Conservation (phyloP, 2,797 vertebrate genomes). For the Gadopsis marmoratus region DNA sequence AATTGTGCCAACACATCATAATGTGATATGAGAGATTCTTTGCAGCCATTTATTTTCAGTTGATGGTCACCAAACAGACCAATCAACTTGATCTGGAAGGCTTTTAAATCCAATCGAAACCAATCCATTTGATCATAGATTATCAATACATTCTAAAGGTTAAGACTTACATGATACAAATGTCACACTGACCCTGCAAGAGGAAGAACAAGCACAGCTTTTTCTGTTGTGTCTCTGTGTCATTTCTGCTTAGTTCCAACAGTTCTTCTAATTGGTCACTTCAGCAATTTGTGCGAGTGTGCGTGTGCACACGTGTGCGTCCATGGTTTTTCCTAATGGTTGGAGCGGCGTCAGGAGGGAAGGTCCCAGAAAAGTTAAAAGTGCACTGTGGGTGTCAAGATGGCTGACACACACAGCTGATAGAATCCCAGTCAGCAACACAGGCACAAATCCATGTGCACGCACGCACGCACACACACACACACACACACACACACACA, state of each 20-base stretch:
- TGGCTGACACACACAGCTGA: constrained; percentile 76
- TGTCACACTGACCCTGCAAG: constrained; percentile 29
- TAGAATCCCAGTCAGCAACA: constrained; percentile 73
- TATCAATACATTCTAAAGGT: constrained; percentile 1
- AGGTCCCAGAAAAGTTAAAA: constrained; percentile 71
- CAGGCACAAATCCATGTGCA: constrained; percentile 19
- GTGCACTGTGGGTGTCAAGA: constrained; percentile 66
- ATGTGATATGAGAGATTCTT: constrained; percentile 9
- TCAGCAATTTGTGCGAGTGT: constrained; percentile 60
- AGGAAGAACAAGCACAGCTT: constrained; percentile 40
- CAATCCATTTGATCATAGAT: neutral
- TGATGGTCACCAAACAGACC: constrained; percentile 1
- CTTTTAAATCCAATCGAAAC: constrained; percentile 2
- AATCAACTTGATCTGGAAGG: neutral
- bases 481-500: constrained; percentile 32
- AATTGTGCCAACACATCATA: constrained; percentile 4
- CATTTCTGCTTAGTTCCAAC: constrained; percentile 65
- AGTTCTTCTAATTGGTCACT: constrained; percentile 53
- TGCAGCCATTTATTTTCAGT: neutral
- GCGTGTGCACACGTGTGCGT: neutral
- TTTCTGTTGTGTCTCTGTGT: constrained; percentile 39
- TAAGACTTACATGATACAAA: constrained; percentile 9
- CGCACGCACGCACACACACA: constrained; percentile 22
- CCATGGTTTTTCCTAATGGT: constrained; percentile 6
- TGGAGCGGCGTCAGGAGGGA: constrained; percentile 35